phyloP scores from a whole-genome alignment of 1,140 invertebrate genomes.

The Aphis gossypii region DNA sequence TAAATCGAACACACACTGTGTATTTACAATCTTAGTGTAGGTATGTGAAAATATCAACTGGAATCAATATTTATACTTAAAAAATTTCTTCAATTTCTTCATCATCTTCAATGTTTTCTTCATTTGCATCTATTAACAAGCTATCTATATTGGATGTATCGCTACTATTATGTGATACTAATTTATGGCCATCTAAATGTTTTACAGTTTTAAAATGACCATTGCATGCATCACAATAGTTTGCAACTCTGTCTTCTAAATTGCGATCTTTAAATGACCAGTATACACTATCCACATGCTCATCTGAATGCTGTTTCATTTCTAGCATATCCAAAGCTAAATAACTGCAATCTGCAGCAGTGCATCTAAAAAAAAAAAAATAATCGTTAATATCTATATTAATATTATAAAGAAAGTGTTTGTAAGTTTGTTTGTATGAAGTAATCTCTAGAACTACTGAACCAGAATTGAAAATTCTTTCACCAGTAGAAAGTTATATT shows the following conservation, averaged over 20 bases:
- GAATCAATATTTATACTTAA: background rate
- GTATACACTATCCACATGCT: slow-evolving; percentile 53
- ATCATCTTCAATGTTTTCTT: slow-evolving; percentile 46
- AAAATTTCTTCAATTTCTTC: slow-evolving; percentile 57
- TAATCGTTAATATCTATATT: too few relatives aligned
- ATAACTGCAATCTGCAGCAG: slow-evolving; percentile 50
- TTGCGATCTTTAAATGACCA: slow-evolving; percentile 50
- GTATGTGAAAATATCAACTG: background rate
- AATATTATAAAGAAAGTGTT: too few relatives aligned
- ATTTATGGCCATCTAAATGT: slow-evolving; percentile 56
- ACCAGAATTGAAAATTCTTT: too few relatives aligned
- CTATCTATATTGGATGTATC: slow-evolving; percentile 53
- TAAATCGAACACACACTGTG: background rate
- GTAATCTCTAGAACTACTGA: too few relatives aligned
- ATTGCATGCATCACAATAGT: slow-evolving; percentile 35
- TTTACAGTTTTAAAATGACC: slow-evolving; percentile 52
- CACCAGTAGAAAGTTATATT: too few relatives aligned
- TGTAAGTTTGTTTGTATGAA: too few relatives aligned
- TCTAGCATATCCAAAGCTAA: slow-evolving; percentile 49
- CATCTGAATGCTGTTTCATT: slow-evolving; percentile 57
- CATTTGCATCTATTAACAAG: slow-evolving; percentile 12
- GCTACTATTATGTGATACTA: slow-evolving; percentile 52
- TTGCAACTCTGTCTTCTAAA: slow-evolving; percentile 51
- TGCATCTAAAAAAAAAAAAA: slow-evolving; percentile 31
- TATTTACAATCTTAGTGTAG: background rate